These are phyloP conservation scores for Myripristis jacobus DNA, from an alignment of 2,797 vertebrate species.

Conservation along the genomic window DNA sequence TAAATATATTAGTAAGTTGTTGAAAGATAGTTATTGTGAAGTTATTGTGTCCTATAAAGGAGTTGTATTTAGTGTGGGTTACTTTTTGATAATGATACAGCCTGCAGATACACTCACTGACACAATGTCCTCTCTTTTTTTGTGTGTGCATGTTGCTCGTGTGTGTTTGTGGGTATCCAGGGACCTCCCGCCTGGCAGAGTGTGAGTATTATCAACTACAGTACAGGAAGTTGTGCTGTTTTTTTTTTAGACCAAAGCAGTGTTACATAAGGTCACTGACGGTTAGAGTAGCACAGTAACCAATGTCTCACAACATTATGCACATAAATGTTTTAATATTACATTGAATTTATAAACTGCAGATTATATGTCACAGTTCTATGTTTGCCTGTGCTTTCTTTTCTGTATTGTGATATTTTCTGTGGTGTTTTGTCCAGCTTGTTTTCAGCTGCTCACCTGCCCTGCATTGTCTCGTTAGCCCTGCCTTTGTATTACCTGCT, in stretches of 20 bases:
- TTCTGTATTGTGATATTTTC: no score
- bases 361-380: no score
- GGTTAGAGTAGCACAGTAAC: slow-evolving; percentile 2
- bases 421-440: no score
- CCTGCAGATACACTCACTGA: not conserved
- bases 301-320: not conserved
- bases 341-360: no score
- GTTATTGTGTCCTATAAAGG: no score
- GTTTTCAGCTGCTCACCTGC: no score
- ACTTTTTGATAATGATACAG: no score
- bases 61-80: no score
- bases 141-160: slow-evolving; percentile 38
- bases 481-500: no score
- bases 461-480: no score
- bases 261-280: slow-evolving; percentile 10
- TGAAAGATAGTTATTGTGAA: not conserved
- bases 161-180: slow-evolving; percentile 63
- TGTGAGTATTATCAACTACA: slow-evolving; percentile 79
- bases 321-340: not conserved
- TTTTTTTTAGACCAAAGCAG: slow-evolving; percentile 33
- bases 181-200: slow-evolving; percentile 85
- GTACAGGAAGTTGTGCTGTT: slow-evolving; percentile 27
- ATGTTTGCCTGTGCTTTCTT: no score
- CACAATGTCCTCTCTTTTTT: slow-evolving; percentile 1
- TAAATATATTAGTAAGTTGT: not conserved